Base-by-base conservation (phyloP, 1,140 invertebrate genomes). In the Ceratina japonica region DNA sequence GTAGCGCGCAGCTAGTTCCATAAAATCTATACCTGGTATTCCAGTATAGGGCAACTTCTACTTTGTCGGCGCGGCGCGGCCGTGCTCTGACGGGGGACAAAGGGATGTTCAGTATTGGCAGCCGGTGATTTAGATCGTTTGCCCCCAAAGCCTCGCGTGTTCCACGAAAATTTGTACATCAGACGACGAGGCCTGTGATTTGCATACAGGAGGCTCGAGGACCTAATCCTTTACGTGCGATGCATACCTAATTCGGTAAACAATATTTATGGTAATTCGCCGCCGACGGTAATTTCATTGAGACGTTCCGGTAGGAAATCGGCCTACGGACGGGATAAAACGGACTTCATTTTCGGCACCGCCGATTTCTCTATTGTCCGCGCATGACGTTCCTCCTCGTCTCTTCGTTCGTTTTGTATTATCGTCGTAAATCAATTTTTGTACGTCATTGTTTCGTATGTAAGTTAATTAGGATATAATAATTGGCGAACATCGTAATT, bases 41-140 rank as follows among this genome's bases (percentile, higher is more conserved):
- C 37, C 71, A 49, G 71, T 56, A 44, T 10, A 59, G 69, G 68
- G 73, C 70, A 73, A 84, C 82, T 84, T 84, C 77, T 54, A 77
- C 83, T 79, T 83, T 84, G 83, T 73, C 61, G 70, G 71, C 63
- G 27, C 51, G 3, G 37, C 37, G 37, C 37, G 37, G 37, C 37
- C 10, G 5, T 44, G 31, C 61, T 65, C 61, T 79, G 69, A 78
- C 59, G 51, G 51, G 22, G 75, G 75, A 79, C 77, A 79, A 79
- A 79, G 71, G 44, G 61, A 37, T 58, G 62, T 49, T 61, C 61
- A 22, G 82, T 84, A 84, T 84, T 84, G 83, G 82, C 82, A 84
- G 81, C 63, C 62, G 49, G 70, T 84, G 82, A 84, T 84, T 84
- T 84, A 84, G 71, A 83, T 71, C 82, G 75, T 81, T 84, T 63